Evolutionary conservation across 2,113 vertebrate species (phyloP).

Genomic region (Nerophis lumbriciformis): DNA sequence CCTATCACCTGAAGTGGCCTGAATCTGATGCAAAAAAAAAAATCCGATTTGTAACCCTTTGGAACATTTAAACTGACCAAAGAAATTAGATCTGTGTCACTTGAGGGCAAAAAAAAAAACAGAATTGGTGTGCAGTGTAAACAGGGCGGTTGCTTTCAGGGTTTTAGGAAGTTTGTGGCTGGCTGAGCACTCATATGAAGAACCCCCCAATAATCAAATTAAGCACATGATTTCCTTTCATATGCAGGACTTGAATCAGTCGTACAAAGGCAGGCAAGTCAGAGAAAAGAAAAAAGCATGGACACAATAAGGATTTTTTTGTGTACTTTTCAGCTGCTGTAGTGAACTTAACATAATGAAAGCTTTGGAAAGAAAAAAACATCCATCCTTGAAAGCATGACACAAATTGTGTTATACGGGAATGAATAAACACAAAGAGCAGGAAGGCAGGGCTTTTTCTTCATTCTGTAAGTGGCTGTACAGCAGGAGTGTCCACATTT

Average conservation of each 20-base stretch:
- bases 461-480: slow-evolving; percentile 27
- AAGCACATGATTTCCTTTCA: slow-evolving; percentile 68
- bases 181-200: slow-evolving; percentile 55
- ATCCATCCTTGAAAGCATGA: background rate
- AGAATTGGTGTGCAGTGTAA: no score
- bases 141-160: no score
- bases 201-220: slow-evolving; percentile 74
- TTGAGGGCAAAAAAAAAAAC: no score
- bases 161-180: slow-evolving; percentile 12
- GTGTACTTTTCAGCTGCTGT: slow-evolving; percentile 65
- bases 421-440: slow-evolving; percentile 77
- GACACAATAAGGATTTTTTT: slow-evolving; percentile 34
- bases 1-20: no score
- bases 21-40: no score
- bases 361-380: slow-evolving; percentile 27
- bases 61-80: no score
- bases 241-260: slow-evolving; percentile 61
- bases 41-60: no score
- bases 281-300: slow-evolving; percentile 45
- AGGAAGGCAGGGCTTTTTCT: slow-evolving; percentile 32
- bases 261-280: slow-evolving; percentile 55
- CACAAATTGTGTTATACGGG: slow-evolving; percentile 28
- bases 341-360: slow-evolving; percentile 34
- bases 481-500: no score
- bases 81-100: no score